Evolutionary conservation across 2,113 vertebrate species (phyloP).

Genomic region (Tupaia chinensis): DNA sequence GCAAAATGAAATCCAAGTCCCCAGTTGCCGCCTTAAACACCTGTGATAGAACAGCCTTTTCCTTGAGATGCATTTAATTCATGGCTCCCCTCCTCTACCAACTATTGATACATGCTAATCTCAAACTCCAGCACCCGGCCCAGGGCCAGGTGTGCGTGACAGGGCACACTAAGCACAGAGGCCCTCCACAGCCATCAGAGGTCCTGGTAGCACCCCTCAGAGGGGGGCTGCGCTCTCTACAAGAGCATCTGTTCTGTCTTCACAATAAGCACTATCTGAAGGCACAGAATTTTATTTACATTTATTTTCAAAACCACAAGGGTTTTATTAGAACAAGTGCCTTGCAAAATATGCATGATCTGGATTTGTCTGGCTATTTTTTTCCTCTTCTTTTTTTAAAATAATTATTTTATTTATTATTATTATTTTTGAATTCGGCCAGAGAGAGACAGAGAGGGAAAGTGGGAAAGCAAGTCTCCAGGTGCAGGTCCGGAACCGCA

Average conservation of each 20-base stretch:
- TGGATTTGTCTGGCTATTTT: not conserved
- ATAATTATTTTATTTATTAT: too few relatives aligned
- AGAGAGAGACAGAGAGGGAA: too few relatives aligned
- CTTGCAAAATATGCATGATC: not conserved
- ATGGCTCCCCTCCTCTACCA: not conserved
- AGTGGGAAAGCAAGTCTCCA: too few relatives aligned
- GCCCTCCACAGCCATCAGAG: not conserved
- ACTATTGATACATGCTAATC: too few relatives aligned
- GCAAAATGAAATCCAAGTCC: constrained; percentile 5
- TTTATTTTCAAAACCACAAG: constrained; percentile 12
- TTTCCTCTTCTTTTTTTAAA: not conserved
- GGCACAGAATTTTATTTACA: not conserved
- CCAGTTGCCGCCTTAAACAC: not conserved
- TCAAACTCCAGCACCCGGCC: too few relatives aligned
- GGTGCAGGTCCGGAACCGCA: too few relatives aligned
- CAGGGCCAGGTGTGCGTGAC: not conserved
- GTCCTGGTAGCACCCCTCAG: not conserved
- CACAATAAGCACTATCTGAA: not conserved
- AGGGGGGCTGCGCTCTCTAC: too few relatives aligned
- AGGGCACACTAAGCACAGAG: not conserved
- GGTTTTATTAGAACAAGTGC: not conserved
- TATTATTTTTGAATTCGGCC: too few relatives aligned
- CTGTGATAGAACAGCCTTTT: not conserved
- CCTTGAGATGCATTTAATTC: not conserved
- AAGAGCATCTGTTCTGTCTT: not conserved